These are phyloP conservation scores for Calliopum simillimum DNA, from an alignment of 2,888 invertebrate genomes.

Conservation along the genomic window DNA sequence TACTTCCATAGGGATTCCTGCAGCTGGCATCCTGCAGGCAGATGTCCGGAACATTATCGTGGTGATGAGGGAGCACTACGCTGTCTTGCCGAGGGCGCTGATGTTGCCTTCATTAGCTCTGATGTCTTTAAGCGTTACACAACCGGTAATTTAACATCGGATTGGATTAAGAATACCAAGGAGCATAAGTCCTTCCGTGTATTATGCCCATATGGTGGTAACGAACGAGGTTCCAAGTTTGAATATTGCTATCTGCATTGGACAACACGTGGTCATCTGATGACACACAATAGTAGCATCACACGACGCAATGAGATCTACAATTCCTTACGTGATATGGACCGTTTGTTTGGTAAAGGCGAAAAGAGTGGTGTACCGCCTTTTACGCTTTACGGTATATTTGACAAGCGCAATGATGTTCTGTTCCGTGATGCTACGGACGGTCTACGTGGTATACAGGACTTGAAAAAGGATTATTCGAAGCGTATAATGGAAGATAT, in stretches of 20 bases:
- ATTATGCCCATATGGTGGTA: conserved; percentile 70
- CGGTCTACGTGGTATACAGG: conserved; percentile 55
- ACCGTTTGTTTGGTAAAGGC: conserved; percentile 77
- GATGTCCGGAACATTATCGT: conserved; percentile 64
- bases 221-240: conserved; percentile 57
- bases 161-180: conserved; percentile 66
- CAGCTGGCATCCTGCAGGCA: conserved; percentile 66
- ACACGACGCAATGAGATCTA: conserved; percentile 76
- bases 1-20: conserved; percentile 79
- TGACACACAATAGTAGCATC: conserved; percentile 70
- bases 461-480: conserved; percentile 61
- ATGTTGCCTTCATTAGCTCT: conserved; percentile 83
- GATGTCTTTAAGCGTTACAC: conserved; percentile 72
- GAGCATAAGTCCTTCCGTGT: conserved; percentile 68
- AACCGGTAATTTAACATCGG: conserved; percentile 69
- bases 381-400: conserved; percentile 78
- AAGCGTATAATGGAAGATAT: conserved; percentile 61
- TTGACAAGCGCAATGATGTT: conserved; percentile 73
- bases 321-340: conserved; percentile 77
- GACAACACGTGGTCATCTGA: conserved; percentile 77
- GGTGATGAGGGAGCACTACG: conserved; percentile 76
- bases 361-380: conserved; percentile 71
- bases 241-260: conserved; percentile 74
- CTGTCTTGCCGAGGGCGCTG: conserved; percentile 78
- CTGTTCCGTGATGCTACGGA: conserved; percentile 71